These are phyloP conservation scores for Ctena decussata DNA, from an alignment of 2,888 invertebrate genomes.

Conservation along the genomic window DNA sequence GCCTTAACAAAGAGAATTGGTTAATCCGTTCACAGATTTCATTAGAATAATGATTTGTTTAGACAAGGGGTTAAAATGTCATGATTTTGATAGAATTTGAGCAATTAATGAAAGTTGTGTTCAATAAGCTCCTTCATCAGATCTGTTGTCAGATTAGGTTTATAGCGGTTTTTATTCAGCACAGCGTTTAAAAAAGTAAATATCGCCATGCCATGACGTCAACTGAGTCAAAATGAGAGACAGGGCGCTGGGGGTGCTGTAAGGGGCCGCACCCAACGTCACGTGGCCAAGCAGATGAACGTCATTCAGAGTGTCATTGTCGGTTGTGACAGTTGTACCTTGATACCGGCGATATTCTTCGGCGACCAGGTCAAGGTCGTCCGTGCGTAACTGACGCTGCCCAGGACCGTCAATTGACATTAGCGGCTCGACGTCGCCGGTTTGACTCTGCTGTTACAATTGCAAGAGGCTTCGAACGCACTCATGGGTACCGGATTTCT, in stretches of 20 bases:
- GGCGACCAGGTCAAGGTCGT: background rate
- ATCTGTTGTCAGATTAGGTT: too few relatives aligned
- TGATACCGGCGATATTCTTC: background rate
- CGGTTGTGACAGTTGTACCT: background rate
- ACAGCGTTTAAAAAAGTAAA: too few relatives aligned
- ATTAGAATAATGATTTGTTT: too few relatives aligned
- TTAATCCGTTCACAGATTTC: too few relatives aligned
- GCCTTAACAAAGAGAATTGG: too few relatives aligned
- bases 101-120: too few relatives aligned
- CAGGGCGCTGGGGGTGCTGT: background rate
- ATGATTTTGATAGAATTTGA: too few relatives aligned
- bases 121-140: too few relatives aligned
- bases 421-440: background rate
- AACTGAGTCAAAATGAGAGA: background rate
- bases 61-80: too few relatives aligned
- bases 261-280: conserved; percentile 13
- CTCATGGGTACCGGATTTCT: background rate
- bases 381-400: background rate
- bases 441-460: background rate
- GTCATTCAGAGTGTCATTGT: background rate
- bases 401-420: background rate
- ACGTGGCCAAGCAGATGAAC: background rate
- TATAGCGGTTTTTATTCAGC: too few relatives aligned
- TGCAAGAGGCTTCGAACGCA: background rate
- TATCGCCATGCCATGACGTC: too few relatives aligned